These are phyloP conservation scores for Leptocoma aspasia DNA, from an alignment of 2,113 vertebrate genomes.

Conservation along the genomic window DNA sequence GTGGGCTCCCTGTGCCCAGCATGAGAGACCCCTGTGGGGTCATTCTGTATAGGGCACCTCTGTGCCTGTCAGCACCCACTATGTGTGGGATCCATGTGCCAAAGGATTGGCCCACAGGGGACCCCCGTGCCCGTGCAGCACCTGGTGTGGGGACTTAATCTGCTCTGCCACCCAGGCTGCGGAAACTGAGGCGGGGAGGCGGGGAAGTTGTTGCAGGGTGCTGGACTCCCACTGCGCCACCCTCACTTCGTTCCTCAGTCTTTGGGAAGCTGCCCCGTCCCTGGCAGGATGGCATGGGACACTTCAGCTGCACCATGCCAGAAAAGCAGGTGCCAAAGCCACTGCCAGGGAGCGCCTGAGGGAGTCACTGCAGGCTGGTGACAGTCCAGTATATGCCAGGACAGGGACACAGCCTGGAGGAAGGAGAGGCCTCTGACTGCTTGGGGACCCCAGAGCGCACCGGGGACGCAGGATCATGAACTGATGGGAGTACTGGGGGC, in stretches of 20 bases:
- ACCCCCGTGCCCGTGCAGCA: not conserved
- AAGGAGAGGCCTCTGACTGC: not conserved
- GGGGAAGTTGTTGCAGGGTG: not conserved
- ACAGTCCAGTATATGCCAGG: not conserved
- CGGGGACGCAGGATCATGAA: not conserved
- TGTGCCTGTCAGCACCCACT: not conserved
- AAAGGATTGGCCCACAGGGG: not conserved
- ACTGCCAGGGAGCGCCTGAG: fast-evolving
- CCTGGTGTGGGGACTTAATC: fast-evolving
- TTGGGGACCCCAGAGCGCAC: fast-evolving
- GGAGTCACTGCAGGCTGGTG: constrained; percentile 9
- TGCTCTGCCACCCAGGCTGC: not conserved
- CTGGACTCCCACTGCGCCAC: not conserved
- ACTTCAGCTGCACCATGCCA: not conserved
- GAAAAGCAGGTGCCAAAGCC: not conserved
- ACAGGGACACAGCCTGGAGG: not conserved
- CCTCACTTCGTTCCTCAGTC: not conserved
- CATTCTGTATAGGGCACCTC: not conserved
- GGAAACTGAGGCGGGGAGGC: not conserved
- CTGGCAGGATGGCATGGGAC: not conserved
- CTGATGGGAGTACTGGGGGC: not conserved
- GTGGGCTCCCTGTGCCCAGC: not conserved
- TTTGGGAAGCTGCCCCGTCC: not conserved
- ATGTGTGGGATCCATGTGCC: not conserved
- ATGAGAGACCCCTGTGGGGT: not conserved